phyloP scores from a whole-genome alignment of 2,113 vertebrate genomes.

The Rhynchopsitta pachyrhyncha region DNA sequence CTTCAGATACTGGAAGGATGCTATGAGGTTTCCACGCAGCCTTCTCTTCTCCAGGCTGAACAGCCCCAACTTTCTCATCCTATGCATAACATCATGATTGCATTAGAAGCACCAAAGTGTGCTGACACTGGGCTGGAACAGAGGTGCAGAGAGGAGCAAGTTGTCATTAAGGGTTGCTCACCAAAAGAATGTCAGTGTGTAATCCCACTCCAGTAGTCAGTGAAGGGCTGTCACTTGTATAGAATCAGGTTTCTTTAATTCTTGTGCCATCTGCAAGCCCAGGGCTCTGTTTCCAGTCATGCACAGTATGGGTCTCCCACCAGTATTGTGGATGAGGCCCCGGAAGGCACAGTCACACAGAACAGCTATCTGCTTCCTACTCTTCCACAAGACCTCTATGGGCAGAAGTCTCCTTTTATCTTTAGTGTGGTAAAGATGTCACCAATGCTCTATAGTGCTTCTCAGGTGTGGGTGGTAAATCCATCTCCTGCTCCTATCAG shows the following conservation, averaged over 20 bases:
- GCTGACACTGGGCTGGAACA: not conserved
- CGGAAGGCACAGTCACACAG: not conserved
- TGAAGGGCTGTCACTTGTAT: not conserved
- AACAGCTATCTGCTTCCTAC: not conserved
- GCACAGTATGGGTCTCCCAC: not conserved
- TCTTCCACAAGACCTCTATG: not conserved
- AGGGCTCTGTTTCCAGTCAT: not conserved
- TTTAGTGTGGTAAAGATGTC: not conserved
- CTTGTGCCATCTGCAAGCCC: not conserved
- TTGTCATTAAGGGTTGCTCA: not conserved
- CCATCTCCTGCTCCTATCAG: not conserved
- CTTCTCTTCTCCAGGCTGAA: too few relatives aligned
- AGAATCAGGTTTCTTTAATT: not conserved
- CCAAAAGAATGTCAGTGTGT: not conserved
- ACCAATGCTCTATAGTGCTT: not conserved
- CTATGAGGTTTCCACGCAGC: too few relatives aligned
- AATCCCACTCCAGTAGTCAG: accelerated
- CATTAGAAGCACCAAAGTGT: not conserved
- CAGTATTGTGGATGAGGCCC: not conserved
- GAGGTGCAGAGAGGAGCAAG: not conserved
- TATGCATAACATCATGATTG: accelerated
- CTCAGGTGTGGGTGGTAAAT: not conserved
- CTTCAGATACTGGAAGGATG: too few relatives aligned
- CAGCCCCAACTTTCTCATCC: too few relatives aligned
- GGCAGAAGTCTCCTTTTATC: not conserved